A percentile compares a stretch with the other conserved stretches of the same genome.
Conservation (phyloP, 1,140 invertebrate species). For the Steinernema khuongi region DNA sequence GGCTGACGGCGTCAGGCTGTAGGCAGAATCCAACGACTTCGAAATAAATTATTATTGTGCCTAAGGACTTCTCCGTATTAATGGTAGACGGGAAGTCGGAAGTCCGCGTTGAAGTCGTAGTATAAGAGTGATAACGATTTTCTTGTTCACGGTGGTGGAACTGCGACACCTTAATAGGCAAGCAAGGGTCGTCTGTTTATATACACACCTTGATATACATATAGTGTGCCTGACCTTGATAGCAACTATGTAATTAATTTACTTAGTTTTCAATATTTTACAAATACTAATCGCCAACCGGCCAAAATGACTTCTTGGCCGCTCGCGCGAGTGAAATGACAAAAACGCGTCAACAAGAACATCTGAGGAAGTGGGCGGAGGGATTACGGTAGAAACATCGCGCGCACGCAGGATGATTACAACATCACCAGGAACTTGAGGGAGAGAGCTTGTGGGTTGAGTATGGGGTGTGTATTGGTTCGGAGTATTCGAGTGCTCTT, state of each 20-base stretch:
- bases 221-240: too few species aligned
- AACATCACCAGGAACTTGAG: slow-evolving; percentile 11
- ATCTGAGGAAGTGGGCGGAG: not conserved
- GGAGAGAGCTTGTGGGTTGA: not conserved
- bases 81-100: too few species aligned
- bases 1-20: too few species aligned
- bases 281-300: slow-evolving; percentile 1
- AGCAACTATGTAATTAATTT: slow-evolving; percentile 13
- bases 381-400: not conserved
- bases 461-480: not conserved
- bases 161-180: too few species aligned
- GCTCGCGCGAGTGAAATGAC: not conserved
- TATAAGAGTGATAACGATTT: too few species aligned
- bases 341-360: not conserved
- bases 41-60: too few species aligned
- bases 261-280: slow-evolving; percentile 13
- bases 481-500: not conserved
- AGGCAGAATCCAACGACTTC: too few species aligned
- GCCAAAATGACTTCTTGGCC: not conserved
- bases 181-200: too few species aligned
- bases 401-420: not conserved
- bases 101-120: too few species aligned
- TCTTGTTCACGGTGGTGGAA: too few species aligned
- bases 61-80: too few species aligned
- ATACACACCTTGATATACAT: too few species aligned